Percentiles rank a stretch among this genome's conserved stretches.
These are phyloP conservation scores for Apolygus lucorum DNA, from an alignment of 1,140 invertebrate genomes.

Conservation along the genomic window DNA sequence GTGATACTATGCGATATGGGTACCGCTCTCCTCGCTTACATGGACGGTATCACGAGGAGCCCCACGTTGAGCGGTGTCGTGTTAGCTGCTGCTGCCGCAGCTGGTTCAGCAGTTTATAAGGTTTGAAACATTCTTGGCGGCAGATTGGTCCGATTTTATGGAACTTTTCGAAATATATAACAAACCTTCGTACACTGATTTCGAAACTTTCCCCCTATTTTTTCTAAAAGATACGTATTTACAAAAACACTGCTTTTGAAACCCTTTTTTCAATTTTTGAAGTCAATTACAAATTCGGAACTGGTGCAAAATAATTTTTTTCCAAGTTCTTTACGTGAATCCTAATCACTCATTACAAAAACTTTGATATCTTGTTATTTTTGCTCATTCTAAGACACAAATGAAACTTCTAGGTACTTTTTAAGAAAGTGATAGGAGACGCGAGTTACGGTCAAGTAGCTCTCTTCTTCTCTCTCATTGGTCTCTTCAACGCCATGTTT, in stretches of 20 bases:
- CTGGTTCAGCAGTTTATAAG: constrained; percentile 86
- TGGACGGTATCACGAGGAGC: constrained; percentile 87
- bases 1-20: constrained; percentile 91
- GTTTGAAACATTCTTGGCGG: too few species aligned
- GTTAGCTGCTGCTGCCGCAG: constrained; percentile 77
- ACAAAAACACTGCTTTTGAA: too few species aligned
- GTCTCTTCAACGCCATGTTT: constrained; percentile 69
- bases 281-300: too few species aligned
- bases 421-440: constrained; percentile 85
- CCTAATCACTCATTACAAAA: too few species aligned
- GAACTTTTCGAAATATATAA: background rate
- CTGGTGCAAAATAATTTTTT: too few species aligned
- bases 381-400: background rate
- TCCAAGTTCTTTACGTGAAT: too few species aligned
- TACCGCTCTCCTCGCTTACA: constrained; percentile 85
- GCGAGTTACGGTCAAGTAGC: constrained; percentile 78
- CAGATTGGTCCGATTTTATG: too few species aligned
- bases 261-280: too few species aligned
- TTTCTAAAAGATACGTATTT: too few species aligned
- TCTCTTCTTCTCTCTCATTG: constrained; percentile 77
- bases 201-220: too few species aligned
- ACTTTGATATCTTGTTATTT: too few species aligned
- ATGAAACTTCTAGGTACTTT: constrained; percentile 71
- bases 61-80: constrained; percentile 84
- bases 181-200: background rate